phyloP scores from a whole-genome alignment of 2,888 invertebrate species.

The Steromphala cineraria region DNA sequence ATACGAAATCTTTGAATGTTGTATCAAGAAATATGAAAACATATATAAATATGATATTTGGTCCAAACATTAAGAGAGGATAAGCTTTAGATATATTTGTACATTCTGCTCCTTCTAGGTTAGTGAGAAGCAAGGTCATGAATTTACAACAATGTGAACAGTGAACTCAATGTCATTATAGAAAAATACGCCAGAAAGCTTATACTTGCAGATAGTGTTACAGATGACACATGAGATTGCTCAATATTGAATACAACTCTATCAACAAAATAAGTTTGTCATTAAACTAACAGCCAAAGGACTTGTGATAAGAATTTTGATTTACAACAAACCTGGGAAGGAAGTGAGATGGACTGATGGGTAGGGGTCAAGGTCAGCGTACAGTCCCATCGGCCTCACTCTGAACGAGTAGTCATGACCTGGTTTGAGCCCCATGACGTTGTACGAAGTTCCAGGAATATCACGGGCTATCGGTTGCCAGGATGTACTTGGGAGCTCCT shows the following conservation, averaged over 20 bases:
- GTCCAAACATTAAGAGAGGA: too few relatives aligned
- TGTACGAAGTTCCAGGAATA: conserved; percentile 53
- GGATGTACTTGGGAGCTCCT: conserved; percentile 60
- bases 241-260: too few relatives aligned
- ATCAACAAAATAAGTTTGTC: too few relatives aligned
- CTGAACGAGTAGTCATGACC: conserved; percentile 93
- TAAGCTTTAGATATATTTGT: too few relatives aligned
- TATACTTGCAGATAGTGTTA: not conserved
- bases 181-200: too few relatives aligned
- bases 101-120: too few relatives aligned
- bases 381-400: conserved; percentile 95
- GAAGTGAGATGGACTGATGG: conserved; percentile 77
- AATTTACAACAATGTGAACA: too few relatives aligned
- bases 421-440: conserved; percentile 53
- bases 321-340: conserved; percentile 41
- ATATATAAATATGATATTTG: too few relatives aligned
- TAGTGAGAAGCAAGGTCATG: too few relatives aligned
- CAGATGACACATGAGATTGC: not conserved
- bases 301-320: not conserved
- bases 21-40: too few relatives aligned
- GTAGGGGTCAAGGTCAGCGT: conserved; percentile 86
- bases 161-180: too few relatives aligned
- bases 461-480: conserved; percentile 69
- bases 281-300: not conserved
- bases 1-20: not conserved